phyloP scores from a whole-genome alignment of 1,140 invertebrate species.

The Epicauta chinensis region DNA sequence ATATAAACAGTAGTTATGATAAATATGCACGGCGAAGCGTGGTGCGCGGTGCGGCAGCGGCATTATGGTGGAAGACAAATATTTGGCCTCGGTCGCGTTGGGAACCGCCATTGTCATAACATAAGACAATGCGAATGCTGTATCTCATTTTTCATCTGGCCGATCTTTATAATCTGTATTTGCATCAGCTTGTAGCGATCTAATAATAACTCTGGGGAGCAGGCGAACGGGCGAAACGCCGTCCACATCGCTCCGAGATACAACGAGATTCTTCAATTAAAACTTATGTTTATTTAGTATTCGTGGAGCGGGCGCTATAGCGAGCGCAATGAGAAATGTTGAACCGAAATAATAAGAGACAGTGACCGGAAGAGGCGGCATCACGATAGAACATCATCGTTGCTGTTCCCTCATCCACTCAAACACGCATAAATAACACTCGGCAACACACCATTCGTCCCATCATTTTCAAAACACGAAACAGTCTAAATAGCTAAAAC shows the following conservation, averaged over 20 bases:
- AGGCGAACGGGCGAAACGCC: constrained; percentile 20
- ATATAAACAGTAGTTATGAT: constrained; percentile 46
- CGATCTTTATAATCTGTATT: constrained; percentile 46
- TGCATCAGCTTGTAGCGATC: constrained; percentile 45
- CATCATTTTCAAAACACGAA: too few relatives aligned
- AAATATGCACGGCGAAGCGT: constrained; percentile 38
- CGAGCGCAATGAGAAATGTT: constrained; percentile 42
- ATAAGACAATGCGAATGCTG: constrained; percentile 45
- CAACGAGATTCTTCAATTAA: constrained; percentile 47
- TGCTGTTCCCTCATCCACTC: not conserved
- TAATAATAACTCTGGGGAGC: constrained; percentile 45
- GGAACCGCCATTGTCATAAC: constrained; percentile 44
- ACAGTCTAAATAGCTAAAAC: too few relatives aligned
- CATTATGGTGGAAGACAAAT: constrained; percentile 45
- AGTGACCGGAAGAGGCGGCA: constrained; percentile 39
- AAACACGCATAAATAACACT: not conserved
- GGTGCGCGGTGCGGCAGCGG: constrained; percentile 30
- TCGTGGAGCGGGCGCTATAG: constrained; percentile 37
- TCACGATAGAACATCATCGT: constrained; percentile 1
- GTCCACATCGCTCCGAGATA: constrained; percentile 40
- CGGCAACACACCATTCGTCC: not conserved
- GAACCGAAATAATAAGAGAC: constrained; percentile 45
- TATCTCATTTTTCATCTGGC: constrained; percentile 46
- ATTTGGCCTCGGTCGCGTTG: constrained; percentile 42
- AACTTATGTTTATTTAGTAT: constrained; percentile 48